Percentiles rank a stretch among this genome's conserved stretches.
Evolutionary conservation across 2,113 vertebrate species (phyloP).

Genomic region (Hippoglossus stenolepis): DNA sequence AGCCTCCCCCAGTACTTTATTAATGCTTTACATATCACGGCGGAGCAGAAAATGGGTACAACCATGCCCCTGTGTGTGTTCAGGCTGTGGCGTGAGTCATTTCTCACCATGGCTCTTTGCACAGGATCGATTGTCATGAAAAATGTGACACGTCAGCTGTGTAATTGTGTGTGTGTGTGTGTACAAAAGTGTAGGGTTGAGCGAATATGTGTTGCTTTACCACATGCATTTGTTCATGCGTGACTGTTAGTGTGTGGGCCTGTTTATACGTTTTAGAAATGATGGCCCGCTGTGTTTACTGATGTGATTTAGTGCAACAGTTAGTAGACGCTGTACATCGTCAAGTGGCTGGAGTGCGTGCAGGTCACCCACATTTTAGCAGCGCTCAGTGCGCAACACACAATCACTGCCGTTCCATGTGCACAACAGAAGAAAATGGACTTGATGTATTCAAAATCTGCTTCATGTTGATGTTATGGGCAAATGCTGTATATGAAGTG

Average conservation of each 20-base stretch:
- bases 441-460: too few species aligned
- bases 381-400: too few species aligned
- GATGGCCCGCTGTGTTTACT: not conserved
- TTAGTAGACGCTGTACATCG: not conserved
- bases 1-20: constrained; percentile 45
- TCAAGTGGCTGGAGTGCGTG: not conserved
- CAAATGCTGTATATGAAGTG: too few species aligned
- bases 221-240: not conserved
- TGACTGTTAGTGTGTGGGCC: too few species aligned
- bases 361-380: not conserved
- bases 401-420: not conserved
- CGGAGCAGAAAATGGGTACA: constrained; percentile 38
- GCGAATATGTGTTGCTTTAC: not conserved
- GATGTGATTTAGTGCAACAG: not conserved
- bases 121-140: constrained; percentile 38
- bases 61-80: constrained; percentile 21
- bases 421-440: not conserved
- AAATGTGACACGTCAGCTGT: constrained; percentile 14
- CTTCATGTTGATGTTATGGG: too few species aligned
- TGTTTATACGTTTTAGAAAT: not conserved
- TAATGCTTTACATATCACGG: constrained; percentile 61
- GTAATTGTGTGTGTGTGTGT: constrained; percentile 19
- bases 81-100: constrained; percentile 22
- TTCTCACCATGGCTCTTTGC: constrained; percentile 26
- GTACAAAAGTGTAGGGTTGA: constrained; percentile 8